phyloP scores from a whole-genome alignment of 2,113 vertebrate genomes.

The Bolborhynchus lineola region DNA sequence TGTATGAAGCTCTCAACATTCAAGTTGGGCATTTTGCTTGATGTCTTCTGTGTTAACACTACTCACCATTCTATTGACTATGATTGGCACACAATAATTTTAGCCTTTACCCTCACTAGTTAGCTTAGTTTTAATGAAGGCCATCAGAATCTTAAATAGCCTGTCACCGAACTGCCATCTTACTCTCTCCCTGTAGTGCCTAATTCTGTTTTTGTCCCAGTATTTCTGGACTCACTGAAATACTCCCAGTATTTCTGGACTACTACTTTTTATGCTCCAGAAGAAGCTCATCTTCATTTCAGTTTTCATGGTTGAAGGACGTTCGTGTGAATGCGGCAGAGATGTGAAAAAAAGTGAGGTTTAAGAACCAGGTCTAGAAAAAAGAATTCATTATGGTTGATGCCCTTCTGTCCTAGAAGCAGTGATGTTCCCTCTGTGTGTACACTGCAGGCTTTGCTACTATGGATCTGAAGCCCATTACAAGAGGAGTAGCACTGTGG shows the following conservation, averaged over 20 bases:
- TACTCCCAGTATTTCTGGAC: neutral
- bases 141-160: neutral
- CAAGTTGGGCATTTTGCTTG: neutral
- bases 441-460: neutral
- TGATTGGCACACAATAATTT: neutral
- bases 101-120: neutral
- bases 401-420: neutral
- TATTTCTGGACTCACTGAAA: too few relatives aligned
- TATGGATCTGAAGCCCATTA: neutral
- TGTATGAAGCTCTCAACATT: neutral
- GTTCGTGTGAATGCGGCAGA: neutral
- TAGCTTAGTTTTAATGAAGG: neutral
- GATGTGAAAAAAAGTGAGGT: neutral
- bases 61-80: neutral
- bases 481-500: too few relatives aligned
- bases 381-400: neutral
- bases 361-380: neutral
- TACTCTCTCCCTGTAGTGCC: neutral
- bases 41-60: neutral
- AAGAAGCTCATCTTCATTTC: neutral
- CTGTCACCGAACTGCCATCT: neutral
- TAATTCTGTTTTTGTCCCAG: neutral
- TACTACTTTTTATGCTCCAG: neutral
- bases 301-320: neutral
- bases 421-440: neutral